Evolutionary conservation across 2,797 vertebrate species (phyloP).

Genomic region (Sebastes itinus): DNA sequence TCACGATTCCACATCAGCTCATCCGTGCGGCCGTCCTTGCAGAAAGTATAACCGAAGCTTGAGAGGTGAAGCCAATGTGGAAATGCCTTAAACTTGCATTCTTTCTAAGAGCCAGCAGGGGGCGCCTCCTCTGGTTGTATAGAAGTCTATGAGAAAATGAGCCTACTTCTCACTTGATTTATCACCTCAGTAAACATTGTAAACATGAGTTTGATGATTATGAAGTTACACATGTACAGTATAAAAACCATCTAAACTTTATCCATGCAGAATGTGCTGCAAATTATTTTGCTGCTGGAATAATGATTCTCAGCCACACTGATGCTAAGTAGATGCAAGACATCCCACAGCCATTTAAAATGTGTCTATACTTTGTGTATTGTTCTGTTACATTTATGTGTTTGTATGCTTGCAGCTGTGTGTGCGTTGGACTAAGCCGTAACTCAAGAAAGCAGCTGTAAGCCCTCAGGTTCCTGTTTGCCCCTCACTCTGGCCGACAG

Average conservation of each 20-base stretch:
- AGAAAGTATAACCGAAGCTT: too few relatives aligned
- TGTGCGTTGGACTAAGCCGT: neutral
- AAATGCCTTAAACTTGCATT: too few relatives aligned
- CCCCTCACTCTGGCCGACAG: neutral
- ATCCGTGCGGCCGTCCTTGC: too few relatives aligned
- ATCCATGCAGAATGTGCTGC: neutral
- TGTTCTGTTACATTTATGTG: neutral
- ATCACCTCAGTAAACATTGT: too few relatives aligned
- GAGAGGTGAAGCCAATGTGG: too few relatives aligned
- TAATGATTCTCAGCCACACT: neutral
- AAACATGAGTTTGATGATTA: too few relatives aligned
- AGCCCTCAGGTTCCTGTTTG: neutral
- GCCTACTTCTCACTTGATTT: too few relatives aligned
- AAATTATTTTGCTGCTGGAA: neutral
- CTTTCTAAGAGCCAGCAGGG: too few relatives aligned
- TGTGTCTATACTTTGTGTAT: neutral
- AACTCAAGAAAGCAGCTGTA: conserved; percentile 3
- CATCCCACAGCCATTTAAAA: neutral
- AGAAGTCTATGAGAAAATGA: too few relatives aligned
- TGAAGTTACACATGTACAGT: neutral
- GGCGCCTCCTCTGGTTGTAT: too few relatives aligned
- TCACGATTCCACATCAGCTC: too few relatives aligned
- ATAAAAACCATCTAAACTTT: neutral
- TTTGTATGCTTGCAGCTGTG: neutral
- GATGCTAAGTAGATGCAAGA: neutral